Evolutionary conservation across 2,113 vertebrate genomes (phyloP), one percentile per base, ranked within the genome.

Genomic region (Lagopus muta): DNA sequence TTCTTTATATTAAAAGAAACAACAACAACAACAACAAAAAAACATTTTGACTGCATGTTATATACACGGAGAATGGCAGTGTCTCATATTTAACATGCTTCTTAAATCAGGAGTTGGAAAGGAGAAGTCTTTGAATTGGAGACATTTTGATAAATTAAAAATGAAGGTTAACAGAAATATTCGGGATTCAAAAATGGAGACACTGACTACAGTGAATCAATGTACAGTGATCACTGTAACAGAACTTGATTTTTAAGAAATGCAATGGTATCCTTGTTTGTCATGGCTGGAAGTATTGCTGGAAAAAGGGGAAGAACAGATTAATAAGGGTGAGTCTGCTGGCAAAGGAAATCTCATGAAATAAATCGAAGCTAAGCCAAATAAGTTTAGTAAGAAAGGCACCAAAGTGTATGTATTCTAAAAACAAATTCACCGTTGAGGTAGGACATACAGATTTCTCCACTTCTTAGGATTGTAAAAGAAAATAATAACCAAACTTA

Each of bases 221-320:
- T 77, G 71, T 88, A 62, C 90, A 93, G 91, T 72, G 86, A 86
- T 87, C 36, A 45, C 30, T 85, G 47, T 75, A 54, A 81, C 81
- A 91, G 80, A 91, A 77, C 60, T 79, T 67, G 66, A 27, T 80
- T 82, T 80, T 61, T 61, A 55, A 84, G 42, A 64, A 81, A 48
- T 62, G 43, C 47, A 73, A 80, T 83, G 86, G 89, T 93, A 94
- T 95, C 81, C 86, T 79, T 96, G 95, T 94, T 92, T 78, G 78
- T 76, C 42, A 85, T 83, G 45, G 38, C 8, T 84, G 87, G 64
- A 91, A 91, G 82, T 67, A 52, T 8, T 71, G 43, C 47, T 71
- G 65, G 73, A 54, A n/a, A 43, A 21, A 54, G 43, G 55, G 7
- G 25, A 66, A 66, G 43, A 81, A 45, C 27, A 65, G 73, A 8